phyloP scores from a whole-genome alignment of 2,113 vertebrate species.

The Sula dactylatra region DNA sequence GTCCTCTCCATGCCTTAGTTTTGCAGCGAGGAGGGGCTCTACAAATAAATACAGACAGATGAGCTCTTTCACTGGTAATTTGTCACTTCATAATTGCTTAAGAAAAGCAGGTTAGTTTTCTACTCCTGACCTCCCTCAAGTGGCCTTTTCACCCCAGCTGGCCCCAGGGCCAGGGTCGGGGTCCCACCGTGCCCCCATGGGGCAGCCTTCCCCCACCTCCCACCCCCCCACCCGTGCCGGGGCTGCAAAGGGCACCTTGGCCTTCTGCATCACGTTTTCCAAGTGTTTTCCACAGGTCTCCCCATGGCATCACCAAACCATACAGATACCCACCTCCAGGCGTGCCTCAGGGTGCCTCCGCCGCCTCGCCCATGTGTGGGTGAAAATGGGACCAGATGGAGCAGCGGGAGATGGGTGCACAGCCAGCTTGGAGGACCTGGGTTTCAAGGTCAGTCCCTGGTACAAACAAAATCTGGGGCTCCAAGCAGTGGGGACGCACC shows the following conservation, averaged over 20 bases:
- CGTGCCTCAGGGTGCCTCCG: background rate
- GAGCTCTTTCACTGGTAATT: slow-evolving; percentile 24
- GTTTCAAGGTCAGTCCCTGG: background rate
- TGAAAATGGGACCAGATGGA: background rate
- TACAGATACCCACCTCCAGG: background rate
- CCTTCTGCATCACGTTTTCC: background rate
- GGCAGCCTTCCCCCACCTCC: background rate
- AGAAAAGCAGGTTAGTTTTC: slow-evolving; percentile 34
- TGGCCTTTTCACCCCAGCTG: slow-evolving; percentile 18
- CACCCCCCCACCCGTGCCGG: fast-evolving
- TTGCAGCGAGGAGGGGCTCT: background rate
- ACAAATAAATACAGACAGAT: slow-evolving; percentile 38
- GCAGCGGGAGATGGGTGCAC: fast-evolving
- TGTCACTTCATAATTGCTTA: slow-evolving; percentile 54
- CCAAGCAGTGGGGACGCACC: background rate
- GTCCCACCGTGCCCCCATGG: background rate
- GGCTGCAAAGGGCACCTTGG: background rate
- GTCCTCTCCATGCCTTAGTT: background rate
- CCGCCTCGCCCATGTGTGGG: fast-evolving
- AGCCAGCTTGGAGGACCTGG: fast-evolving
- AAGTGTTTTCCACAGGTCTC: background rate
- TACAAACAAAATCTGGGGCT: fast-evolving
- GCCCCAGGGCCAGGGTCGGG: background rate
- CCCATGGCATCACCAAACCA: fast-evolving
- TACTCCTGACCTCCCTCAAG: slow-evolving; percentile 27